phyloP scores from a whole-genome alignment of 2,888 invertebrate species.

The Globia sparganii region DNA sequence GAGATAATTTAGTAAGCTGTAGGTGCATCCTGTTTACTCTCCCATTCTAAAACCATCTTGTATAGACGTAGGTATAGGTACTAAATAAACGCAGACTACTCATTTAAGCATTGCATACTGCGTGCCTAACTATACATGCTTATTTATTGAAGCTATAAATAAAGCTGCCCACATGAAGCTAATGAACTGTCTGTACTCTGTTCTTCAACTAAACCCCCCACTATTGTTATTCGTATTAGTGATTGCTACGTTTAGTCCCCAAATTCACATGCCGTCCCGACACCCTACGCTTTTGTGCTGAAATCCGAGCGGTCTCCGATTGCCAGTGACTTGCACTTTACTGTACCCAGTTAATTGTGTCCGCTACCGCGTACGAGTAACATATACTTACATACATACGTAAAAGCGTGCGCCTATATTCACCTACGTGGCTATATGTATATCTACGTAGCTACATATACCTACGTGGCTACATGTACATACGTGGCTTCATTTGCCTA shows the following conservation, averaged over 20 bases:
- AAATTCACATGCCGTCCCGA: slow-evolving; percentile 74
- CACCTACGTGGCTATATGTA: slow-evolving; percentile 26
- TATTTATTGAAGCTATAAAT: slow-evolving; percentile 58
- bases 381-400: slow-evolving; percentile 28
- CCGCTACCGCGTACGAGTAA: slow-evolving; percentile 62
- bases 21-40: slow-evolving; percentile 58
- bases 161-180: slow-evolving; percentile 67
- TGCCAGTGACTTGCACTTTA: slow-evolving; percentile 87
- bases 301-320: slow-evolving; percentile 85
- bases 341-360: slow-evolving; percentile 85
- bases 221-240: slow-evolving; percentile 80
- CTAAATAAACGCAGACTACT: slow-evolving; percentile 54
- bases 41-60: slow-evolving; percentile 38
- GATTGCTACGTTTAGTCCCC: slow-evolving; percentile 71
- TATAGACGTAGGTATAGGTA: slow-evolving; percentile 28
- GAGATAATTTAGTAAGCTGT: slow-evolving; percentile 55
- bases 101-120: slow-evolving; percentile 52
- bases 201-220: slow-evolving; percentile 74
- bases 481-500: slow-evolving; percentile 46
- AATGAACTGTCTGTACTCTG: slow-evolving; percentile 72
- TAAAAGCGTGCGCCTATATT: slow-evolving; percentile 25
- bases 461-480: slow-evolving; percentile 37
- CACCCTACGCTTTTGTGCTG: slow-evolving; percentile 82
- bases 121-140: slow-evolving; percentile 33
- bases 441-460: slow-evolving; percentile 38